Base-by-base conservation (phyloP, 2,113 vertebrate species). In the Scolopax mira region DNA sequence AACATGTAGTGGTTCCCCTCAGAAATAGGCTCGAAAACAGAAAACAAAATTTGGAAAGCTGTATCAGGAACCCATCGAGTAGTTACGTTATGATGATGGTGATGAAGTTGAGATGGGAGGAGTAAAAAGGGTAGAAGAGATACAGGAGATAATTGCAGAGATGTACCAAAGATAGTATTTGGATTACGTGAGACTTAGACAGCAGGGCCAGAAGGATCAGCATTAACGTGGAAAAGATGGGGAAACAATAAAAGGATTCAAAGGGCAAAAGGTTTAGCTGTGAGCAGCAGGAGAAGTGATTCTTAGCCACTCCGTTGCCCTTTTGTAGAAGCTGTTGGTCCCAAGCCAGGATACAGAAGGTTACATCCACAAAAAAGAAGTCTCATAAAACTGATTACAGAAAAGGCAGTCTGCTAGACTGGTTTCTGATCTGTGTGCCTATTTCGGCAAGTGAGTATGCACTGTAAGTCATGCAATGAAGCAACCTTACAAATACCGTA, bases 241-340 rank as follows among this genome's bases (percentile, higher is more conserved):
- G 35, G 49, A 89, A 86, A 79, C 83, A 92, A 65, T 79, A 84
- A 72, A 89, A 67, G 69, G 69, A 69, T 92, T 92, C 65, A 89
- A 86, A 92, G 69, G 86, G 51, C 58, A 91, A 78, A 52, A 91
- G 27, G 65, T 83, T 91, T 88, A 86, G 85, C 39, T 78, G 52
- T 64, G 65, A 95, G 77, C 78, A 67, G 57, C 69, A 85, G 81
- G 12, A 88, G 64, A 21, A 92, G 64, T 10, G 72, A 74, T 79
- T 84, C 80, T 79, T 55, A 64, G 72, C 72, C 55, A 74, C 28
- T 46, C 15, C 2, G 3, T 11, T 79, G 73, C 30, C 41, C 61
- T 92, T 67, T 8, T 42, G 60, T 27, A 28, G 60, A 37, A 49
- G 62, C 71, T 94, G 28, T 57, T 72, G 41, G 52, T 91, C 22